phyloP scores from a whole-genome alignment of 2,113 vertebrate species.

The Hippocampus comes region DNA sequence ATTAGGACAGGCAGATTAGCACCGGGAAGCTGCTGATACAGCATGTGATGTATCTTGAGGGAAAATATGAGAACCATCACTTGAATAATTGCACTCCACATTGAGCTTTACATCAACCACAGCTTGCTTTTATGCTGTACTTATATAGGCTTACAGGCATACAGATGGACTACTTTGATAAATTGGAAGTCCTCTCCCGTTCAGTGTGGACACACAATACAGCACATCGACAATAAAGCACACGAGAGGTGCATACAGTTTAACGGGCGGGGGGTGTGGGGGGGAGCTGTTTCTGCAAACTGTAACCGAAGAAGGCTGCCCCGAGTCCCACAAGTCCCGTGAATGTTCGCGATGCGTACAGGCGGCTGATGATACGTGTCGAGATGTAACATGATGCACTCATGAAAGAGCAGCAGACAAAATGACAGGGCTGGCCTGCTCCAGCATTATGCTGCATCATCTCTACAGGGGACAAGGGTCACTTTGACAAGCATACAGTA shows the following conservation, averaged over 20 bases:
- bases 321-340: slow-evolving; percentile 29
- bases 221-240: slow-evolving; percentile 59
- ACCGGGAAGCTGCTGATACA: slow-evolving; percentile 47
- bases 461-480: slow-evolving; percentile 50
- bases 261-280: slow-evolving; percentile 4
- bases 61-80: slow-evolving; percentile 19
- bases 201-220: slow-evolving; percentile 50
- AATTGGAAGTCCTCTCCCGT: slow-evolving; percentile 39
- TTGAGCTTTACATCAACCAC: slow-evolving; percentile 5
- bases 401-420: slow-evolving; percentile 65
- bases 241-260: background rate
- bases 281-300: slow-evolving; percentile 34
- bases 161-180: slow-evolving; percentile 12
- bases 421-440: slow-evolving; percentile 55
- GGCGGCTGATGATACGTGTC: slow-evolving; percentile 49
- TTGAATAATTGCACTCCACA: slow-evolving; percentile 10
- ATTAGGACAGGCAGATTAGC: slow-evolving; percentile 31
- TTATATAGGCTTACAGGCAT: slow-evolving; percentile 10
- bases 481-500: slow-evolving; percentile 42
- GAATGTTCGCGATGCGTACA: slow-evolving; percentile 35
- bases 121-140: slow-evolving; percentile 9
- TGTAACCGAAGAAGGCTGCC: slow-evolving; percentile 45
- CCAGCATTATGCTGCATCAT: slow-evolving; percentile 28
- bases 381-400: slow-evolving; percentile 64
- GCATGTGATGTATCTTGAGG: slow-evolving; percentile 12